phyloP scores from a whole-genome alignment of 2,888 invertebrate genomes.

The Cyrtodaria siliqua region DNA sequence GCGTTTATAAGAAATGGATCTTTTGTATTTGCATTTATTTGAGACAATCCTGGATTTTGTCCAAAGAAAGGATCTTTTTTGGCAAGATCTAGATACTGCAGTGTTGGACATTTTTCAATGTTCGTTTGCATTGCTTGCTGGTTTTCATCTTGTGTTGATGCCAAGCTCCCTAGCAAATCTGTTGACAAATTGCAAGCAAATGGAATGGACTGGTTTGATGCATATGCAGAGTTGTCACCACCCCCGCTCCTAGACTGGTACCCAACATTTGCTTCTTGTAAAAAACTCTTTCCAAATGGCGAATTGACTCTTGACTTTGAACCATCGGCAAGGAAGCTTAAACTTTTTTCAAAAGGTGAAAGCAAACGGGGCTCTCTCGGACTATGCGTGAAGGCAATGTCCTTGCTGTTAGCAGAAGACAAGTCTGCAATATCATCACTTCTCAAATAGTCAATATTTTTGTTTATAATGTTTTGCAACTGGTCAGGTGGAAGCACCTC shows the following conservation, averaged over 20 bases:
- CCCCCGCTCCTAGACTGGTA: conserved; percentile 10
- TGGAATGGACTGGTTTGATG: conserved; percentile 48
- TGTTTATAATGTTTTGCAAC: conserved; percentile 52
- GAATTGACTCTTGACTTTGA: conserved; percentile 47
- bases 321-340: conserved; percentile 36
- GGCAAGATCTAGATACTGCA: conserved; percentile 53
- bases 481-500: conserved; percentile 19
- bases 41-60: conserved; percentile 42
- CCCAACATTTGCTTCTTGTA: conserved; percentile 27
- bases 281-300: conserved; percentile 49
- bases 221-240: conserved; percentile 16
- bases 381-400: conserved; percentile 16
- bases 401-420: conserved; percentile 14
- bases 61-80: conserved; percentile 64
- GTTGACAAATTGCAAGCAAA: conserved; percentile 50
- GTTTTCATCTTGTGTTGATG: conserved; percentile 37
- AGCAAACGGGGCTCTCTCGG: conserved; percentile 32
- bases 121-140: conserved; percentile 25
- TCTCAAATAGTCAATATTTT: conserved; percentile 57
- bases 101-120: conserved; percentile 40
- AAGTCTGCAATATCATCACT: conserved; percentile 33
- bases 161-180: conserved; percentile 46
- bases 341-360: conserved; percentile 52
- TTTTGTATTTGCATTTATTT: conserved; percentile 46
- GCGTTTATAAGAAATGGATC: conserved; percentile 64